Evolutionary conservation across 2,888 invertebrate genomes (phyloP), one percentile per base, ranked within the genome.

Genomic region (Autographa gamma): DNA sequence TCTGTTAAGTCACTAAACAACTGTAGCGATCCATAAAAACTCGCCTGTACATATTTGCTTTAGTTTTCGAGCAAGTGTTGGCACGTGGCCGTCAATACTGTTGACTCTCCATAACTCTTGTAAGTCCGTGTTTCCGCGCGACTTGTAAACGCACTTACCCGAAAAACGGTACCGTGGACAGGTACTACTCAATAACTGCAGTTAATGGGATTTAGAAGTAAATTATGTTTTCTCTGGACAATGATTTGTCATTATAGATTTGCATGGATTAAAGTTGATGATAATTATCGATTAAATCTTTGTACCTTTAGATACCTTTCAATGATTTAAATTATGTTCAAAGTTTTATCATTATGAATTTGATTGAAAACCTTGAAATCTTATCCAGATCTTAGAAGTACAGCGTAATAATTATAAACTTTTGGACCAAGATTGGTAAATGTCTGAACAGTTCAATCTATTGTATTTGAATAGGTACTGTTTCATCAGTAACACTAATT

Each of bases 131-230:
- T 90, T 90, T 90, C 89, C 87, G 85, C 77, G 82, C 84, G 66
- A 74, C 85, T 80, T 77, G 84, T 93, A 88, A 93, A 89, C 85
- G 82, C 89, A 86, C 90, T 90, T 86, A 89, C 88, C 88, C 81
- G 87, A 88, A 91, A 83, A 82, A 92, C 91, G 88, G 91, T 86
- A 83, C 54, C 25, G 25, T 54, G 19, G 54, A 54, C 14, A 25
- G 25, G 54, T 48, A 48, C 54, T 56, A 11, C 25, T 56, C 25
- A 25, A 56, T 13, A 56, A 56, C 54, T 56, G 54, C 19, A 11
- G 9, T 13, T 54, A 54, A 54, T 54, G 54, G 54, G 11, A 19
- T 56, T 25, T 56, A 2, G 18, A 13, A 19, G 9, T 18, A 18
- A 48, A 48, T 48, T n/a, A 43, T 43, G 1, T n/a, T n/a, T 5